Percentiles rank a stretch among this genome's conserved stretches.
Conservation (phyloP, 64 coral and sea anemone genomes). For the Montipora sp. region DNA sequence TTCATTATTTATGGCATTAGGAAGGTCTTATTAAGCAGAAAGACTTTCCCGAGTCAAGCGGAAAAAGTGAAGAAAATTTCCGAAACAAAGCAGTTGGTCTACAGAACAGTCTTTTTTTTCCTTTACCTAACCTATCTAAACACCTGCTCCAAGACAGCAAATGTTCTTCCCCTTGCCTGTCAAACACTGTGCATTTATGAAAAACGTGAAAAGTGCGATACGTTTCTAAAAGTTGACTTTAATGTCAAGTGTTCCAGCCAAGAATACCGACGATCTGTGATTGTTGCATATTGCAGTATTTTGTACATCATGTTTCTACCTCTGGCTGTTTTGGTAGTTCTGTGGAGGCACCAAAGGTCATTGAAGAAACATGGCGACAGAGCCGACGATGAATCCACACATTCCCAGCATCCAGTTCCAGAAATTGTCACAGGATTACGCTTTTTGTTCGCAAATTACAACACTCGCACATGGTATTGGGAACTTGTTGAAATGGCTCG, state of each 20-base stretch:
- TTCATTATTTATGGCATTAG: not conserved
- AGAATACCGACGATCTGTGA: not conserved
- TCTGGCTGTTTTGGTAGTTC: not conserved
- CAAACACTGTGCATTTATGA: not conserved
- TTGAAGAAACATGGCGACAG: not conserved
- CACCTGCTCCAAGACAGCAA: not conserved
- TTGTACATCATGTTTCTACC: not conserved
- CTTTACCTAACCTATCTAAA: not conserved
- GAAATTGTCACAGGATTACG: not conserved
- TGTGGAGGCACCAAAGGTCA: not conserved
- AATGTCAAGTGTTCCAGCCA: not conserved
- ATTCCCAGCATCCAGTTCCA: not conserved
- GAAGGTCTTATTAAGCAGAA: not conserved
- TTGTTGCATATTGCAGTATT: not conserved
- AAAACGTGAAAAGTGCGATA: no score
- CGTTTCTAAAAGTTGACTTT: slow-evolving; percentile 42
- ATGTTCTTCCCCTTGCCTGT: not conserved
- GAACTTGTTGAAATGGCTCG: slow-evolving; percentile 9
- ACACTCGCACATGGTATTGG: not conserved
- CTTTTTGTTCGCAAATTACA: not conserved
- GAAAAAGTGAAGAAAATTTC: not conserved
- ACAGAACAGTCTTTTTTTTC: slow-evolving; percentile 1
- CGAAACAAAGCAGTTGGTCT: not conserved
- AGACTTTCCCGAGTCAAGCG: not conserved
- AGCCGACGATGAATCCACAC: not conserved